Evolutionary conservation across 2,113 vertebrate species (phyloP).

Genomic region (Microcebus ravelobensis): DNA sequence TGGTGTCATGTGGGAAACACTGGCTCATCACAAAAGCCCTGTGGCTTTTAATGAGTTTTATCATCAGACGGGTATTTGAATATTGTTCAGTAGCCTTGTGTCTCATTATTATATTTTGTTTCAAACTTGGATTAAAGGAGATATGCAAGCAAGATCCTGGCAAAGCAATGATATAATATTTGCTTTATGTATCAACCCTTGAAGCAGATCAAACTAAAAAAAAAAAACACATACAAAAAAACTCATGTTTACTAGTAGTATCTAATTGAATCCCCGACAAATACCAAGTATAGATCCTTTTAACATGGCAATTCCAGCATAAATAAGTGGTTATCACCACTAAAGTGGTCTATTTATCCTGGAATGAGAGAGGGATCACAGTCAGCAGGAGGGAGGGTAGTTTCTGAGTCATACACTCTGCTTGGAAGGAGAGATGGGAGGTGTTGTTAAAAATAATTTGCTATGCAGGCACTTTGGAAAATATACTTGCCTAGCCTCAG

Average conservation of each 20-base stretch:
- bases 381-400: neutral
- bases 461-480: slow-evolving; percentile 36
- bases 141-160: neutral
- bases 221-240: neutral
- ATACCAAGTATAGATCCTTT: neutral
- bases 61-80: neutral
- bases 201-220: neutral
- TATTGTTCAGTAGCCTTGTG: neutral
- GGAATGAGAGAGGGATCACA: neutral
- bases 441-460: slow-evolving; percentile 28
- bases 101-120: slow-evolving; percentile 33
- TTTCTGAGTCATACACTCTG: neutral
- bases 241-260: neutral
- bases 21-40: neutral
- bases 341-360: neutral
- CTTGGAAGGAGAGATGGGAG: neutral
- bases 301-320: neutral
- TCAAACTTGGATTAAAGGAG: slow-evolving; percentile 41
- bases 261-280: neutral
- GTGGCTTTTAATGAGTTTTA: slow-evolving; percentile 39
- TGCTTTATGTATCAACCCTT: neutral
- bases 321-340: neutral
- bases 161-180: neutral
- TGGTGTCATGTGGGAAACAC: neutral
- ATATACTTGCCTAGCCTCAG: neutral